Conservation (phyloP, 2,888 invertebrate genomes). For the Hypercompe scribonia region DNA sequence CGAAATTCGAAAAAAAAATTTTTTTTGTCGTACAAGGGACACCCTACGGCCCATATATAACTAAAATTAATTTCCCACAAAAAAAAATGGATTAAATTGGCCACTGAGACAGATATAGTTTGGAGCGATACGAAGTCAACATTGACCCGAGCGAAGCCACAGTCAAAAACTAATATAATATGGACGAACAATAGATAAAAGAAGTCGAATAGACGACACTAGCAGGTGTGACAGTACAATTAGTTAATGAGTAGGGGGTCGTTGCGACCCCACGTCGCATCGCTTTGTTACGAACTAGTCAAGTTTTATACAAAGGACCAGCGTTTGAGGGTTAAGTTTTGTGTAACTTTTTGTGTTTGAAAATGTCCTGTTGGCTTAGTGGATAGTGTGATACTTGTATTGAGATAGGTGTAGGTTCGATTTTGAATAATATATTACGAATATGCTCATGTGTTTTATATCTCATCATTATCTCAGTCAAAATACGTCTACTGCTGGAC, state of each 20-base stretch:
- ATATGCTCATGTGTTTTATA: too few relatives aligned
- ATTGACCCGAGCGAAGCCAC: neutral
- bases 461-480: too few relatives aligned
- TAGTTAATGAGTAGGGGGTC: slow-evolving; percentile 21
- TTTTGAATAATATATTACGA: too few relatives aligned
- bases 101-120: too few relatives aligned
- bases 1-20: too few relatives aligned
- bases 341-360: neutral
- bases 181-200: neutral
- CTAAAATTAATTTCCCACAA: too few relatives aligned
- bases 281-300: neutral
- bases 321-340: slow-evolving; percentile 2
- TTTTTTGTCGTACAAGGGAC: too few relatives aligned
- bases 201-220: slow-evolving; percentile 12
- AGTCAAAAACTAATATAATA: neutral
- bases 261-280: slow-evolving; percentile 4
- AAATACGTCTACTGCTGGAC: too few relatives aligned
- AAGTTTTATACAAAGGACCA: slow-evolving; percentile 10
- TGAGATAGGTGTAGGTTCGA: neutral
- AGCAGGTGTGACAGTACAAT: slow-evolving; percentile 17
- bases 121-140: neutral
- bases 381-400: neutral
- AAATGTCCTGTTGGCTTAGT: neutral
- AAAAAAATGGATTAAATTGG: too few relatives aligned
- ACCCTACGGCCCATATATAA: too few relatives aligned